Evolutionary conservation across 1,140 invertebrate species (phyloP), one percentile per base, ranked within the genome.

Genomic region (Nymphalis io): DNA sequence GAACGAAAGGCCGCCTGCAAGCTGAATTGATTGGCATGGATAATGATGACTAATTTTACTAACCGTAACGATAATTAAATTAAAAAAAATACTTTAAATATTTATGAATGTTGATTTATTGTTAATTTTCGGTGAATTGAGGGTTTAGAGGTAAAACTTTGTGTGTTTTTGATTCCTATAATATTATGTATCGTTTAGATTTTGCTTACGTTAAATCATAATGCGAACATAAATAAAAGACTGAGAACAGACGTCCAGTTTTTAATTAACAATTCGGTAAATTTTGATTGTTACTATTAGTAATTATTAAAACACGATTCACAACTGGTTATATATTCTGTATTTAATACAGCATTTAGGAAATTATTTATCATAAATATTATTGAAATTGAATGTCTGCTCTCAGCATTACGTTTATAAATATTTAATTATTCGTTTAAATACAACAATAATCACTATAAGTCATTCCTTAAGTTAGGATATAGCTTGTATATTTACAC

Each of bases 11-110:
- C 66, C 92, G 94, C 71, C 93, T 96, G 87, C 95, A 96, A 88
- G 95, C 95, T 64, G 96, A 96, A 90, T 93, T 97, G 51, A 94
- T 96, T 76, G 96, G 95, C 74, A 94, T 97, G 93, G 96, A 96
- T 85, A 94, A 95, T 87, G 96, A 96, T 88, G 96, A 97, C 90
- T 96, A 93, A 93, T 46, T 67, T 42, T 12, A 65, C 12, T 60
- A 51, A 33, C 12, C 40, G 44, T 20, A 39, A 51, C 27, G 33
- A 42, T 53, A 18, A 20, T 27, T 51, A 53, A 60, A 15, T 12
- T 39, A 38, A 57, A 27, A 48, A 48, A 55, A 20, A 33, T 64
- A 42, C 15, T 62, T 33, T 55, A 39, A 48, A 23, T 48, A 16
- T n/a, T 58, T 58, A 42, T 46, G 3, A 51, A 40, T 10, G 33